Conservation (phyloP, 35 echinoderm and acorn worm species). For the Heliocidaris erythrogramma region DNA sequence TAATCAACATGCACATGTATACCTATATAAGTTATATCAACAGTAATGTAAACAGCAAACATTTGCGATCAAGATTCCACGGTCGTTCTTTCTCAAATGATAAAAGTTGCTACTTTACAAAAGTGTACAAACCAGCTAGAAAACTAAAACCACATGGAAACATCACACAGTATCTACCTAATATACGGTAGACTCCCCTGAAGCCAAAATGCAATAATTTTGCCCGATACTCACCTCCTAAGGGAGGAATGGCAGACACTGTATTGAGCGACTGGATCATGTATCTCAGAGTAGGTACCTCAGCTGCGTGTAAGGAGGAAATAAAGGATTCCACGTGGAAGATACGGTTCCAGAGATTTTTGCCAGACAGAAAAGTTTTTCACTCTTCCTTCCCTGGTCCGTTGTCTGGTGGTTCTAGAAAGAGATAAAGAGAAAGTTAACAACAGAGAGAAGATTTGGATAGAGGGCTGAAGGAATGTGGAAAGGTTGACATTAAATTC, state of each 20-base stretch:
- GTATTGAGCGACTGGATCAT: slow-evolving; percentile 28
- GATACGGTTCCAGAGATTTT: neutral
- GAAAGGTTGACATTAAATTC: neutral
- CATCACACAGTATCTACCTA: neutral
- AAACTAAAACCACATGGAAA: neutral
- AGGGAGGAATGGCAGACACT: neutral
- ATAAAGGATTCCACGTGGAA: neutral
- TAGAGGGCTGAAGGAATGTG: neutral
- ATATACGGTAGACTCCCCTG: neutral
- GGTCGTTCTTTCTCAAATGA: neutral
- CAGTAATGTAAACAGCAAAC: too few relatives aligned
- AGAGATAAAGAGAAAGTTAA: neutral
- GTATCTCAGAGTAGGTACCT: neutral
- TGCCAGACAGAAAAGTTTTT: neutral
- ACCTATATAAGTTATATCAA: too few relatives aligned
- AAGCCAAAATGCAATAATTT: slow-evolving; percentile 12
- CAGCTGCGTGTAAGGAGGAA: slow-evolving; percentile 17
- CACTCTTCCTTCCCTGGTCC: neutral
- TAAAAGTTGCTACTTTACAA: neutral
- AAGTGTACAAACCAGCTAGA: neutral
- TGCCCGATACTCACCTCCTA: neutral
- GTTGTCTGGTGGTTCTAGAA: neutral
- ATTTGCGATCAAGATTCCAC: neutral
- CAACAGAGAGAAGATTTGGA: neutral
- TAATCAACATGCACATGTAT: too few relatives aligned